Conservation (phyloP, 2,797 vertebrate species). For the Pseudomugil gertrudae region DNA sequence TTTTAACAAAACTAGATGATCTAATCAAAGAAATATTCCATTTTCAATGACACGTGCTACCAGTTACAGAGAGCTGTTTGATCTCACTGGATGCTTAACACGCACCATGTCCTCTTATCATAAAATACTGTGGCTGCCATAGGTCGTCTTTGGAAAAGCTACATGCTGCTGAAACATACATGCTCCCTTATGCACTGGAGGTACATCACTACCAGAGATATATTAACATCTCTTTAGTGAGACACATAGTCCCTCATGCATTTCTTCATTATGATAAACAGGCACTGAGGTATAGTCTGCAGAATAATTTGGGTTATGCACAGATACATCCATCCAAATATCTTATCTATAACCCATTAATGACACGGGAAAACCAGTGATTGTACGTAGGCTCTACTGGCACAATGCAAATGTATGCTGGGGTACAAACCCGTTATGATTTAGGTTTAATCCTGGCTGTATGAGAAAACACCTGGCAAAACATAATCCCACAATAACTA, state of each 20-base stretch:
- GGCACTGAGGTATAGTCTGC: neutral
- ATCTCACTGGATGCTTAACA: neutral
- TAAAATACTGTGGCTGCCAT: neutral
- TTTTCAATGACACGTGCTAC: neutral
- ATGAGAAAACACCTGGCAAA: neutral
- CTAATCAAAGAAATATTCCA: conserved; percentile 10
- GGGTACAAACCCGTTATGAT: too few relatives aligned
- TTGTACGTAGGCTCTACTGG: neutral
- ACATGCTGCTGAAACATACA: neutral
- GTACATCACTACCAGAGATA: neutral
- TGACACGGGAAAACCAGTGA: neutral
- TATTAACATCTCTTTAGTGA: neutral
- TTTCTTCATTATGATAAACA: conserved; percentile 1
- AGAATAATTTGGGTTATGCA: too few relatives aligned
- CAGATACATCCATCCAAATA: too few relatives aligned
- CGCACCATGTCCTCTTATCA: neutral
- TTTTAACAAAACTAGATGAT: conserved; percentile 27
- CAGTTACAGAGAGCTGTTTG: neutral
- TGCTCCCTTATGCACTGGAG: neutral
- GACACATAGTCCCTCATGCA: neutral
- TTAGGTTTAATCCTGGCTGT: neutral
- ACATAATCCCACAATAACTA: too few relatives aligned
- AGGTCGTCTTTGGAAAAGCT: too few relatives aligned
- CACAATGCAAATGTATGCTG: neutral
- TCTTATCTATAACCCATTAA: neutral